Conservation (phyloP, 2,888 invertebrate species). For the Sinelater perroti region DNA sequence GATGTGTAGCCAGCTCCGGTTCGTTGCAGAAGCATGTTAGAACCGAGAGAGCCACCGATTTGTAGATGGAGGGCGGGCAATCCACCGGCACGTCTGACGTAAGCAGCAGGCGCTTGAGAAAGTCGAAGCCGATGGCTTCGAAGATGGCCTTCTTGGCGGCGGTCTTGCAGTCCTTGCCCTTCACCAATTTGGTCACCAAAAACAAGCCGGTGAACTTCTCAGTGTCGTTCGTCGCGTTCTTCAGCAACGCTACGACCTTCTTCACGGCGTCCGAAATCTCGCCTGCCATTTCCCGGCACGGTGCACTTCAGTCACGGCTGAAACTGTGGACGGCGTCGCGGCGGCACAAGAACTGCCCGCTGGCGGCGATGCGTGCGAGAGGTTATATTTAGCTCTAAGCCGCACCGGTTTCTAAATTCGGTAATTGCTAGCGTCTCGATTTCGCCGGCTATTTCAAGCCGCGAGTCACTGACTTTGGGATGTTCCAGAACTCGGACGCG, state of each 20-base stretch:
- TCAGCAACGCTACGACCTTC: slow-evolving; percentile 83
- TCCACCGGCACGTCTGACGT: slow-evolving; percentile 82
- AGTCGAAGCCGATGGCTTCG: slow-evolving; percentile 89
- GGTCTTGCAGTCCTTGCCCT: slow-evolving; percentile 81
- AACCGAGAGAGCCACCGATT: slow-evolving; percentile 88
- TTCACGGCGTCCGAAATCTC: slow-evolving; percentile 81
- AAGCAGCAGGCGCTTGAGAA: slow-evolving; percentile 81
- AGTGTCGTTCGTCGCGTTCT: slow-evolving; percentile 83
- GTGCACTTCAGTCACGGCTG: slow-evolving; percentile 22
- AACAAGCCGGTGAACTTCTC: slow-evolving; percentile 92
- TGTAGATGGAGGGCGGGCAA: slow-evolving; percentile 89
- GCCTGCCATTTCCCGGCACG: slow-evolving; percentile 52
- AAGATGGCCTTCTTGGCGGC: slow-evolving; percentile 77
- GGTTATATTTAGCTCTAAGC: slow-evolving; percentile 58
- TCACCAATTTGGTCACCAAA: slow-evolving; percentile 90
- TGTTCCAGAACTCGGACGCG: slow-evolving; percentile 27
- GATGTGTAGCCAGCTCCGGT: slow-evolving; percentile 80
- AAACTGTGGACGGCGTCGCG: slow-evolving; percentile 24
- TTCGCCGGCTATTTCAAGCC: slow-evolving; percentile 58
- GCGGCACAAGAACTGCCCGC: slow-evolving; percentile 40
- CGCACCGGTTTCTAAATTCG: slow-evolving; percentile 59
- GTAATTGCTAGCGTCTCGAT: slow-evolving; percentile 55
- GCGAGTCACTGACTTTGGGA: slow-evolving; percentile 54
- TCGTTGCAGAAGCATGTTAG: slow-evolving; percentile 87
- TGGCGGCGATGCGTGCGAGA: slow-evolving; percentile 47